Base-by-base conservation (phyloP, 2,888 invertebrate species). In the Maniola hyperantus region DNA sequence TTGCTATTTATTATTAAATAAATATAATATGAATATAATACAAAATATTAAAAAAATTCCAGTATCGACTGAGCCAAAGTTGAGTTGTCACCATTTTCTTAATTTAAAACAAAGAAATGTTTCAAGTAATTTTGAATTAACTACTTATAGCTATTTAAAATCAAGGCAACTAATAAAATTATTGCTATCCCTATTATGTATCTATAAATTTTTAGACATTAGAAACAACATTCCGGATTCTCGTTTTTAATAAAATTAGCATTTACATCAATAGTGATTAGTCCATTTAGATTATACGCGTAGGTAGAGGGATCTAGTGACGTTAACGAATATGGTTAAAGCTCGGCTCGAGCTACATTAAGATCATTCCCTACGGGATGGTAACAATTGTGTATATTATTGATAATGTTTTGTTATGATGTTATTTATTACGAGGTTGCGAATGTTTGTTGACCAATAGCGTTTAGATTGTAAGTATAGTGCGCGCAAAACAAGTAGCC, bases 381-480 rank as follows among this genome's bases (percentile, higher is more conserved):
- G 73, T 57, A 57, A 62, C 53, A 77, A 71, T 76, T 83, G 85
- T 83, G 83, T 67, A 83, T 83, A 83, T 65, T 70, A 83, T 66
- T 70, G 59, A 68, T 70, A 79, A 74, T 80, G 77, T 83, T 84
- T 79, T 79, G 80, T 85, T 83, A 76, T 63, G 77, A 80, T 81
- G 82, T 85, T 84, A 82, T 81, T 80, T 82, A 83, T 80, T 78
- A 77, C 72, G 82, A 80, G 79, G 83, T 86, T 87, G 81, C 82
- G 76, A 82, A 81, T 81, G 80, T 85, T 87, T 87, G 83, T 88
- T 88, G 85, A 89, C 84, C 86, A 87, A 87, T 82, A 82, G 77
- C 77, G 79, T 77, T 72, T 79, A 81, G 75, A 74, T 72, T 71
- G 66, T 79, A 77, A 77, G 71, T 74, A 76, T 26, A 26, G 26